Evolutionary conservation across 2,113 vertebrate genomes (phyloP).

Genomic region (Cinclus mexicanus): DNA sequence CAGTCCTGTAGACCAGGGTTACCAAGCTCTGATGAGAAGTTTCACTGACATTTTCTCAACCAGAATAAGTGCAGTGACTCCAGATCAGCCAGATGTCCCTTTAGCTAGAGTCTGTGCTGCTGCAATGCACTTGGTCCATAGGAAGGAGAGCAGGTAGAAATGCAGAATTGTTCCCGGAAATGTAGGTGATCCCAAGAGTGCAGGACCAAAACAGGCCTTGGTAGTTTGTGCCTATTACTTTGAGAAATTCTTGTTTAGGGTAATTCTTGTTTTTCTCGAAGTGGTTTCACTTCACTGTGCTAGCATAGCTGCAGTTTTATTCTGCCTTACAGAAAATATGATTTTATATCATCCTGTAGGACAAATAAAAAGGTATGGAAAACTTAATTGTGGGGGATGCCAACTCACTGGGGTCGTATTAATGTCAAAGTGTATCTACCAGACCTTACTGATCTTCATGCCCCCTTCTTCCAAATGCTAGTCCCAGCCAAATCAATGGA

Average conservation of each 20-base stretch:
- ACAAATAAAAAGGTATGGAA: not conserved
- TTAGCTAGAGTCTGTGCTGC: not conserved
- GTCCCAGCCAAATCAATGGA: not conserved
- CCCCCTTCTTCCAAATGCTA: not conserved
- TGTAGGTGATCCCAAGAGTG: not conserved
- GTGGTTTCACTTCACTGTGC: not conserved
- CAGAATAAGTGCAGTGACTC: not conserved
- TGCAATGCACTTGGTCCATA: accelerated
- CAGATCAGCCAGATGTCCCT: not conserved
- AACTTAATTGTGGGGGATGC: not conserved
- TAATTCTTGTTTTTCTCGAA: not conserved
- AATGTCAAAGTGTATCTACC: not conserved
- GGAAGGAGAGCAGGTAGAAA: not conserved
- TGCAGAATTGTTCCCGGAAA: not conserved
- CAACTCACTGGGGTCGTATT: not conserved
- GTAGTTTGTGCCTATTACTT: not conserved
- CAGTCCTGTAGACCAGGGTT: not conserved
- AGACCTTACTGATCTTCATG: not conserved
- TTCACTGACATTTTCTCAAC: not conserved
- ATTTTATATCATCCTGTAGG: not conserved
- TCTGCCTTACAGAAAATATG: not conserved
- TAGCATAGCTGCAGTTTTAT: not conserved
- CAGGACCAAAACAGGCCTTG: not conserved
- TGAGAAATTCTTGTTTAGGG: not conserved
- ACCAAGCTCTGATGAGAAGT: not conserved